Evolutionary conservation across 2,113 vertebrate species (phyloP).

Genomic region (Rhinolophus ferrumequinum): DNA sequence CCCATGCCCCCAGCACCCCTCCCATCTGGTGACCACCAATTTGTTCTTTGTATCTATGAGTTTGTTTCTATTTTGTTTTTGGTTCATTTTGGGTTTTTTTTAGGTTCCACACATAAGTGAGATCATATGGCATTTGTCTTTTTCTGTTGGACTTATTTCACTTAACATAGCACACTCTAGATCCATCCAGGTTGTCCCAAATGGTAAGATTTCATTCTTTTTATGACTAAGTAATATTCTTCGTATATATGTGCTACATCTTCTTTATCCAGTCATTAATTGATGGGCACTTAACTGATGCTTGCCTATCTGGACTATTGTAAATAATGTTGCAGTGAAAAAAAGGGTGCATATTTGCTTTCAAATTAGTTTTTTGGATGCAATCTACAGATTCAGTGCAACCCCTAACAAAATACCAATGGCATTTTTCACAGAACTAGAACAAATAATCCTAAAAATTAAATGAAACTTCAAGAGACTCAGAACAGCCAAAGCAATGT

Average conservation of each 20-base stretch:
- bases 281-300: not conserved
- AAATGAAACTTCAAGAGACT: not conserved
- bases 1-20: not conserved
- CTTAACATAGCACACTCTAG: not conserved
- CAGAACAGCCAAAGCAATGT: not conserved
- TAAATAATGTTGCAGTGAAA: not conserved
- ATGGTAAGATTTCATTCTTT: not conserved
- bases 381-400: not conserved
- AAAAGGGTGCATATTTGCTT: not conserved
- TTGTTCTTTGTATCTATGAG: not conserved
- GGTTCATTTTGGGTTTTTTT: not conserved
- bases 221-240: not conserved
- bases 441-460: not conserved
- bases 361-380: not conserved
- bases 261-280: not conserved
- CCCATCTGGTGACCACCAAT: not conserved
- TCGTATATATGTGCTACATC: not conserved
- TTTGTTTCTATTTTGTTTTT: not conserved
- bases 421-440: not conserved
- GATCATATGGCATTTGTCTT: not conserved
- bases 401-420: not conserved
- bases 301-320: not conserved
- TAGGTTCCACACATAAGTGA: not conserved
- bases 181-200: not conserved
- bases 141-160: not conserved